Evolutionary conservation across 2,113 vertebrate genomes (phyloP), one percentile per base, ranked within the genome.

Genomic region (Pongo pygmaeus): DNA sequence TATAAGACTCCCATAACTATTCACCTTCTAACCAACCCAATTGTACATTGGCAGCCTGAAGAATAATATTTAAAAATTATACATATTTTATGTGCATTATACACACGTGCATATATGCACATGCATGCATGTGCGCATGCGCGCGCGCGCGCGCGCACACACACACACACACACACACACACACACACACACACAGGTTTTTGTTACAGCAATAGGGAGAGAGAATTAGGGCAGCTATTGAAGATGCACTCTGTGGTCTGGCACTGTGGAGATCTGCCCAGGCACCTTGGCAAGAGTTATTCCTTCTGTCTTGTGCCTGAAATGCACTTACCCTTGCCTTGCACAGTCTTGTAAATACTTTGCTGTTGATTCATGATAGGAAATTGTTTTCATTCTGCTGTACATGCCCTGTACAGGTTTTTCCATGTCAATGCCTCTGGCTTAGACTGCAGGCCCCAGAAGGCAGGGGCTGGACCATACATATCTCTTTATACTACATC

Each of bases 1-100:
- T 77, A 94, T 79, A 95, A 67, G 92, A 87, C n/a, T 96, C 75
- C 61, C 70, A n/a, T 94, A 95, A 90, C 79, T 40, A 48, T 79
- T 77, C 25, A 46, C 67, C 72, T 95, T 95, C 81, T 18, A 84
- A 52, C 77, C 93, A 89, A 32, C 38, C 43, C 48, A 89, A 43
- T 4, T 88, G 61, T 67, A 38, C 55, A 50, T 70, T 67, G 74
- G 86, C 59, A 64, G 81, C n/a, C 84, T 18, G 43, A 80, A 81
- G 91, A 67, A 78, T 69, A 91, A 25, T 48, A 61, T 38, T 86
- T 30, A 59, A 80, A 87, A 52, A 86, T 23, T 64, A 13, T 27
- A 30, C 27, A 30, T 64, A 64, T 30, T 64, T 64, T 64, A 64
- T 64, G 27, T 64, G 61, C 27, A 30, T 32, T 14, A 22, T 57